A percentile compares a stretch with the other conserved stretches of the same genome.
These are phyloP conservation scores for Macrocentrus cingulum DNA, from an alignment of 1,140 invertebrate genomes.

Conservation along the genomic window DNA sequence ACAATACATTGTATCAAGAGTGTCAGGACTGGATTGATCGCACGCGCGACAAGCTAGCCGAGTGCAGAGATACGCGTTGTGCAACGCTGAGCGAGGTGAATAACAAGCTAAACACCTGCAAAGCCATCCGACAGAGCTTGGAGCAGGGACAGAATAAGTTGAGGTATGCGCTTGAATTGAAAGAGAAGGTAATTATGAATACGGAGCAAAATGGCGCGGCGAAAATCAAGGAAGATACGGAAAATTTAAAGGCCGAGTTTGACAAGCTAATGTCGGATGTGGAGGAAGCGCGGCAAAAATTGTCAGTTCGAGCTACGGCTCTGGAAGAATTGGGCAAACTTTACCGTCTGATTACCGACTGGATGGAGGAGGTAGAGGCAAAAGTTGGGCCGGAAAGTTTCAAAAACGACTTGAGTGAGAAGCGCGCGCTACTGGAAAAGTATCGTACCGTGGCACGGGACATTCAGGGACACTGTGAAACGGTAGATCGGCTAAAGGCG, in stretches of 20 bases:
- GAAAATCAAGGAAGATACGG: constrained; percentile 88
- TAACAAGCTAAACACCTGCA: constrained; percentile 80
- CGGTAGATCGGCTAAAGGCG: constrained; percentile 71
- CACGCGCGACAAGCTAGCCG: constrained; percentile 78
- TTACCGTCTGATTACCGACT: constrained; percentile 76
- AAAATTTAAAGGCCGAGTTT: constrained; percentile 84
- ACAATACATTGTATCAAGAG: constrained; percentile 85
- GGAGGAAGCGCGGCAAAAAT: constrained; percentile 72
- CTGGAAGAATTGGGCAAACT: constrained; percentile 85
- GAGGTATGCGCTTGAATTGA: constrained; percentile 84
- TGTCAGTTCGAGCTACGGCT: constrained; percentile 70
- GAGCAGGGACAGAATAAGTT: constrained; percentile 91
- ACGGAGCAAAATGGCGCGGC: constrained; percentile 82
- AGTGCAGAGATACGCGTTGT: constrained; percentile 76
- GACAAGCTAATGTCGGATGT: constrained; percentile 81
- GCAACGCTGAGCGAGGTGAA: constrained; percentile 78
- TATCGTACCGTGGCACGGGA: constrained; percentile 77
- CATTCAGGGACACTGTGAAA: constrained; percentile 73
- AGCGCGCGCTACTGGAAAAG: constrained; percentile 83
- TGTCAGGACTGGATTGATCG: constrained; percentile 89
- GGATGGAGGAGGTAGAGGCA: constrained; percentile 83
- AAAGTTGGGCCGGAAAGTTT: constrained; percentile 73
- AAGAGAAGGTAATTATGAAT: constrained; percentile 89
- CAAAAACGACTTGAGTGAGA: constrained; percentile 85
- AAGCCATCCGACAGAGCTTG: constrained; percentile 78